Base-by-base conservation (phyloP, 2,113 vertebrate genomes). In the Ascaphus truei region DNA sequence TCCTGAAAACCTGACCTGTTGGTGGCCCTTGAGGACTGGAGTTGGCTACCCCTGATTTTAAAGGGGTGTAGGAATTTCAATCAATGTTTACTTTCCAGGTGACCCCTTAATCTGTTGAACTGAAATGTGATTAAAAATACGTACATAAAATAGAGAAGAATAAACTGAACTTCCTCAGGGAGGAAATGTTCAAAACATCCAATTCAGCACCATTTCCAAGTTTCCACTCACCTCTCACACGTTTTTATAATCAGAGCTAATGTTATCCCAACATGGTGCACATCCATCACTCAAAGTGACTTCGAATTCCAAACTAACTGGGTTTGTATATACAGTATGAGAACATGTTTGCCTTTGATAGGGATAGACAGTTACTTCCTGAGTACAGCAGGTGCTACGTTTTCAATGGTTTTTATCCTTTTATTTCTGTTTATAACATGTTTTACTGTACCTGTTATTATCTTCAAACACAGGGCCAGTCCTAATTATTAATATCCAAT, bases 231-330 rank as follows among this genome's bases (percentile, higher is more conserved):
- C 33, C 23, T 41, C 15, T 29, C 11, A 43, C 37, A 59, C 3
- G 12, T 43, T 26, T 60, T 27, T 9, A n/a, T 60, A 45, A 45
- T 27, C n/a, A n/a, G n/a, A n/a, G n/a, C n/a, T n/a, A 31, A 23
- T 20, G 13, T 43, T 60, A 26, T 9, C 26, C 23, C 22, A 29
- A 16, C 26, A n/a, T 43, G 12, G n/a, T 23, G 5, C 10, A 15
- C 33, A 34, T 63, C 30, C 30, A 63, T 63, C 45, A 27, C 30
- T 63, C 61, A 51, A 50, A 36, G 11, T 37, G 30, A 64, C 33
- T 60, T 60, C 37, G 47, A 52, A 52, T 64, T n/a, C 22, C n/a
- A 64, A 64, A 64, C 22, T 16, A 16, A 34, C 47, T 33, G 51
- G 9, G 22, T 52, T 52, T 64, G 47, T 64, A 18, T 64, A 52